Evolutionary conservation across 2,797 vertebrate species (phyloP), one percentile per base, ranked within the genome.

Genomic region (Catamblyrhynchus diadema): DNA sequence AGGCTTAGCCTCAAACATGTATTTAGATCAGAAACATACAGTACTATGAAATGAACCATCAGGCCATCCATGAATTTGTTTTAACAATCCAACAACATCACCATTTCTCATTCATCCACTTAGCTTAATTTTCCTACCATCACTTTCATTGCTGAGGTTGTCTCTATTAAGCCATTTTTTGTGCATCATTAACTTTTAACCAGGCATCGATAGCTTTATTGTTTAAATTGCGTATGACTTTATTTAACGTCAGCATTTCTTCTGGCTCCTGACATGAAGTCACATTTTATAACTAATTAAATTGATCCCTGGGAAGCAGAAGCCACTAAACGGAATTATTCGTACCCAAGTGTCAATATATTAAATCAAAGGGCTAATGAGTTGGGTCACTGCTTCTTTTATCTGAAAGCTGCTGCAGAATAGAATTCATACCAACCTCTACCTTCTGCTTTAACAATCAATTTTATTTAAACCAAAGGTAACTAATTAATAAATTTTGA

Each of bases 211-310:
- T 98, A 98, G 98, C 98, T 99, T 99, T 99, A 99, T 99, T 99
- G 99, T 99, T 99, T 98, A 98, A 98, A 99, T 98, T 98, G 98
- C 98, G 48, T 98, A 98, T 92, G 98, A 99, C 98, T 99, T 99
- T 99, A 98, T 99, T 99, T 99, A 99, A 99, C 98, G 98, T 99
- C 99, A 99, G 99, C 99, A 98, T 98, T 99, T 99, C 98, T 98
- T 98, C 98, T 98, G 98, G 98, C 98, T 98, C 98, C 98, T 98
- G 98, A 99, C 99, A 99, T 98, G 98, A 98, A 99, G 98, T 99
- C 98, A 98, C 99, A 99, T 99, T 99, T 99, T 99, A 99, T 99
- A 99, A 99, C 98, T 99, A 99, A 99, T 99, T 99, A 99, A 99
- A 99, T 99, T 99, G 99, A 99, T 99, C 99, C 98, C 98, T 98